Evolutionary conservation across 1,140 invertebrate genomes (phyloP).

Genomic region (Saccostrea echinata): DNA sequence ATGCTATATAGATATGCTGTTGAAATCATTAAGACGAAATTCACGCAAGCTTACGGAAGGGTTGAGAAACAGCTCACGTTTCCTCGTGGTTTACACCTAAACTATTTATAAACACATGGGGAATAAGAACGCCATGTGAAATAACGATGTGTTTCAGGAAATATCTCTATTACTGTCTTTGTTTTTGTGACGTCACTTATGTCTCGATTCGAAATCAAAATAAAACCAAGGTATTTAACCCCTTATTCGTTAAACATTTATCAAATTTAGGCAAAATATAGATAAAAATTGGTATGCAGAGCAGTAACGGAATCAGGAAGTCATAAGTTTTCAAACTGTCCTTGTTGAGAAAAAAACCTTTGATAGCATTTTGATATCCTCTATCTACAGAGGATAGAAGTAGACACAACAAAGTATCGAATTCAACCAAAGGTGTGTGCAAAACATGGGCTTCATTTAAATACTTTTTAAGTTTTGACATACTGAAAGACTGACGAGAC

Average conservation of each 20-base stretch:
- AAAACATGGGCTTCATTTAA: not conserved
- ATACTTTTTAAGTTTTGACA: not conserved
- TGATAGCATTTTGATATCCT: not conserved
- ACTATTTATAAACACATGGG: not conserved
- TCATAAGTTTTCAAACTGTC: not conserved
- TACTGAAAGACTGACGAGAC: not conserved
- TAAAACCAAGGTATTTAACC: slow-evolving; percentile 1
- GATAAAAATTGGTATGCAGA: slow-evolving; percentile 13
- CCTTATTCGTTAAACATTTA: not conserved
- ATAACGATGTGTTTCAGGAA: slow-evolving; percentile 20
- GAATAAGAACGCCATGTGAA: not conserved
- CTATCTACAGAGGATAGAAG: not conserved
- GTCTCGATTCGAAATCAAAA: not conserved
- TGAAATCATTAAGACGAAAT: too few species aligned
- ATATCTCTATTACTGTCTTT: not conserved
- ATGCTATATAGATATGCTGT: too few species aligned
- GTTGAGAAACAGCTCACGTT: too few species aligned
- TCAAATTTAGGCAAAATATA: not conserved
- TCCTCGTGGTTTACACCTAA: not conserved
- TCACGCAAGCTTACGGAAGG: too few species aligned
- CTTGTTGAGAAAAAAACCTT: not conserved
- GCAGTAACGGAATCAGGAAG: not conserved
- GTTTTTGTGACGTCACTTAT: not conserved
- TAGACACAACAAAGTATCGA: not conserved
- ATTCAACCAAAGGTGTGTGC: not conserved